Base-by-base conservation (phyloP, 1,140 invertebrate species). In the Sminthurinus signatus region DNA sequence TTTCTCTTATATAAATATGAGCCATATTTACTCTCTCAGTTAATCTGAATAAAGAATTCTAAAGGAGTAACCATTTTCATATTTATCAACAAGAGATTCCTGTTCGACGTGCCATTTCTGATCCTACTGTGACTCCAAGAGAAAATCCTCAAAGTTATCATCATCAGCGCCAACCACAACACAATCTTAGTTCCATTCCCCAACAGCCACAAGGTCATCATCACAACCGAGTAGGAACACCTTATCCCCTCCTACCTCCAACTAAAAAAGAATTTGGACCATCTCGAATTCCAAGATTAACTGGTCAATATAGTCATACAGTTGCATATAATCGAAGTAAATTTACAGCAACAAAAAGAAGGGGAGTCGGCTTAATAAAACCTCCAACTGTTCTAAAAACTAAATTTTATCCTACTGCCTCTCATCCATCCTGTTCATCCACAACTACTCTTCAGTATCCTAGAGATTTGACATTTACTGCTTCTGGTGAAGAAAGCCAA, bases 61-160 rank as follows among this genome's bases (percentile, higher is more conserved):
- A n/a, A n/a, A n/a, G n/a, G 32, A 36, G 15, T 36, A 36, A 36
- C 15, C 15, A 36, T 36, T 36, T 36, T 8, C 32, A 36, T 36
- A 5, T 36, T 36, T 36, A 5, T 36, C 15, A 5, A 36, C 32
- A 36, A 36, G 32, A 36, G 32, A 36, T 36, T 36, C 32, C 32
- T 36, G 32, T 36, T n/a, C 50, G 50, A 29, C 50, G 50, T 29
- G 25, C 50, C 10, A 27, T 52, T 25, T 52, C 50, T 52, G 50
- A 52, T n/a, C 50, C 50, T 14, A n/a, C 28, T 23, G 19, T 28
- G 8, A 15, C 25, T 8, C 50, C 50, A 2, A 14, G 50, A 14
- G n/a, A n/a, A n/a, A n/a, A n/a, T n/a, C n/a, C n/a, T n/a, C n/a
- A n/a, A n/a, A n/a, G n/a, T n/a, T n/a, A n/a, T n/a, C n/a, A n/a